These are phyloP conservation scores for Nipponia nippon DNA, from an alignment of 2,113 vertebrate genomes.

Conservation along the genomic window DNA sequence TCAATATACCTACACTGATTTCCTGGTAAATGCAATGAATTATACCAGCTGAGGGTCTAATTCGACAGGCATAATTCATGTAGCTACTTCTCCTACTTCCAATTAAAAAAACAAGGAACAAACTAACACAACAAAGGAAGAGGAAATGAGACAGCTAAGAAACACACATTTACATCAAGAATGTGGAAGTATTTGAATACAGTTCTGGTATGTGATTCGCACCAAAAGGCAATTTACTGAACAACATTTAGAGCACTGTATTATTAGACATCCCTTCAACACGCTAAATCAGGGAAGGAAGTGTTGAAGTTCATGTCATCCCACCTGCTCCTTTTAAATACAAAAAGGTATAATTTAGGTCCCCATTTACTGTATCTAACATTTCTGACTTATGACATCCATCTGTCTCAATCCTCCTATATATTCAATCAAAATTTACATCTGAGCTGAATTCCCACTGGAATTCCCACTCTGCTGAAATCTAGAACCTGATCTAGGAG, in stretches of 20 bases:
- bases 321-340: background rate
- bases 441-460: background rate
- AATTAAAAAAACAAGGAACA: background rate
- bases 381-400: background rate
- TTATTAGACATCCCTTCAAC: background rate
- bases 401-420: background rate
- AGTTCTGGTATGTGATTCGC: conserved; percentile 32
- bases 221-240: background rate
- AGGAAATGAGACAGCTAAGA: background rate
- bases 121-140: background rate
- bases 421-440: background rate
- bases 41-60: background rate
- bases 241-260: background rate
- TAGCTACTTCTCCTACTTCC: background rate
- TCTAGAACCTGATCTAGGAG: background rate
- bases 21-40: background rate
- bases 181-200: background rate
- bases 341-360: background rate
- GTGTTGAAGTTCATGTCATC: background rate
- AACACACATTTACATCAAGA: background rate
- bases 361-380: background rate
- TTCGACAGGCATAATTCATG: background rate
- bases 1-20: background rate
- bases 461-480: background rate
- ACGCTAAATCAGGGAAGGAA: background rate